Evolutionary conservation across 2,888 invertebrate species (phyloP).

Genomic region (Dasysyrphus tricinctus): DNA sequence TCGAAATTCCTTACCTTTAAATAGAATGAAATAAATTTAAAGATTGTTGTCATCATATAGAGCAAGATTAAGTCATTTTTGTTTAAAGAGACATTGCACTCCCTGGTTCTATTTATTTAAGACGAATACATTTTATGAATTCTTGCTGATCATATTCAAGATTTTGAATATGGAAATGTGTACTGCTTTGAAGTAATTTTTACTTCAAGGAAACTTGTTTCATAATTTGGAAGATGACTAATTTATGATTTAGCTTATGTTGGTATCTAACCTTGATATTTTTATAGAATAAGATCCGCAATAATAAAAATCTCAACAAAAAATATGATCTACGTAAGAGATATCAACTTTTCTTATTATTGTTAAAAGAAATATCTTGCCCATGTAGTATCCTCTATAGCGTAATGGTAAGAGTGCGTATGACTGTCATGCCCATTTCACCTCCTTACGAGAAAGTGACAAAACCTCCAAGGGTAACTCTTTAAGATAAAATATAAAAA

Average conservation of each 20-base stretch:
- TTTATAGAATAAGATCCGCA: neutral
- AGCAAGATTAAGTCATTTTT: neutral
- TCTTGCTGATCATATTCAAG: neutral
- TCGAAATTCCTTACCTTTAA: neutral
- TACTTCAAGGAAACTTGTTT: constrained; percentile 1
- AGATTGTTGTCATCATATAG: constrained; percentile 8
- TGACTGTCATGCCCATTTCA: too few species aligned
- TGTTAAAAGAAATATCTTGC: too few species aligned
- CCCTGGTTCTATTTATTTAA: neutral
- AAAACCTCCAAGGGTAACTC: too few species aligned
- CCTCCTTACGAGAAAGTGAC: too few species aligned
- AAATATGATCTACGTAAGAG: neutral
- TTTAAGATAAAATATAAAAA: too few species aligned
- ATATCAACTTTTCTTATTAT: neutral
- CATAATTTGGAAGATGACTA: neutral
- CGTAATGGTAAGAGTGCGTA: too few species aligned
- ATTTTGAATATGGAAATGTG: constrained; percentile 12
- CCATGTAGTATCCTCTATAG: too few species aligned
- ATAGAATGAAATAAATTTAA: constrained; percentile 1
- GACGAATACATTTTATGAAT: neutral
- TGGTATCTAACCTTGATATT: constrained; percentile 2
- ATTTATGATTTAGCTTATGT: constrained; percentile 5
- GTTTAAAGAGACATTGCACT: neutral
- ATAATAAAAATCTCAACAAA: neutral
- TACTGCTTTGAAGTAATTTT: neutral